Percentiles rank a stretch among this genome's conserved stretches.
phyloP scores from a whole-genome alignment of 1,140 invertebrate genomes.

The Danaus plexippus region DNA sequence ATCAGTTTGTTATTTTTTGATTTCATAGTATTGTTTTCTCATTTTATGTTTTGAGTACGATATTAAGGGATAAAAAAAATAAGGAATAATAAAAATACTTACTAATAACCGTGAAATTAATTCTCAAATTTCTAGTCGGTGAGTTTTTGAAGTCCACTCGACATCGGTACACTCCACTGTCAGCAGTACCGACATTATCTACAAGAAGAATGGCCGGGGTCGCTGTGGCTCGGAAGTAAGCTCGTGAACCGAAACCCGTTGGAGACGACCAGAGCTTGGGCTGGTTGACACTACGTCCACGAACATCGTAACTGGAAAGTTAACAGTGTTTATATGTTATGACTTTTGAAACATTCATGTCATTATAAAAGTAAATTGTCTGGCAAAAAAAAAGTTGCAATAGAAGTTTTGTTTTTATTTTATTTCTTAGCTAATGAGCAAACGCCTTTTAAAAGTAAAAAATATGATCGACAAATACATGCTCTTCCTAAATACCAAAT shows the following conservation, averaged over 20 bases:
- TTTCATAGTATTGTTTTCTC: no score
- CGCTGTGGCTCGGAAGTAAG: constrained; percentile 80
- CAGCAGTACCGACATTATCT: constrained; percentile 79
- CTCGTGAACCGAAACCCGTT: constrained; percentile 82
- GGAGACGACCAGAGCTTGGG: constrained; percentile 86
- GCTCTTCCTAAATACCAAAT: no score
- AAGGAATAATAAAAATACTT: constrained; percentile 59
- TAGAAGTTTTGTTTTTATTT: no score
- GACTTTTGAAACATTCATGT: background rate
- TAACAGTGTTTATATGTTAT: background rate
- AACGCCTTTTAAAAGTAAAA: no score
- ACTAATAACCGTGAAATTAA: constrained; percentile 91
- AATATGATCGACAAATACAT: no score
- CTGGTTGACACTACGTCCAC: constrained; percentile 79
- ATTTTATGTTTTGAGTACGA: no score
- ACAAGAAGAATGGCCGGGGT: constrained; percentile 81
- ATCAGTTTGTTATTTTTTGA: no score
- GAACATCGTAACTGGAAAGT: constrained; percentile 82
- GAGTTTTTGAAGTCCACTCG: constrained; percentile 91
- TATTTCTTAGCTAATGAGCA: no score
- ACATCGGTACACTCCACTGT: constrained; percentile 89
- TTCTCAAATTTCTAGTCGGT: constrained; percentile 86
- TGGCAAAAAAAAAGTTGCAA: background rate
- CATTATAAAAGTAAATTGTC: background rate
- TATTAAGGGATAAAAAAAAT: no score